phyloP scores from a whole-genome alignment of 2,888 invertebrate species.

The Euzophera pinguis region DNA sequence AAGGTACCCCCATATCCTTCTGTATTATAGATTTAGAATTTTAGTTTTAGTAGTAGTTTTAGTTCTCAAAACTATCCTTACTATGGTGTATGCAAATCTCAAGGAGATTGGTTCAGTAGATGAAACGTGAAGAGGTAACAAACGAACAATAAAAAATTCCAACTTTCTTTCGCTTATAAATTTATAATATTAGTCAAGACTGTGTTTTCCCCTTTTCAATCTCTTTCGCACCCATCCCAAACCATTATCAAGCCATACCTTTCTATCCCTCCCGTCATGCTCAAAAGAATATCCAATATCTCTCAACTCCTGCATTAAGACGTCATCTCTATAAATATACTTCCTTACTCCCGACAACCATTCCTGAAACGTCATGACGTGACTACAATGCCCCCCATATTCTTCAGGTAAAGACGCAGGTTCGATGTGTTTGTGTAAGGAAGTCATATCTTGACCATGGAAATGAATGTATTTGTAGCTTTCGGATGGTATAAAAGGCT shows the following conservation, averaged over 20 bases:
- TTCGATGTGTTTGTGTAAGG: not conserved
- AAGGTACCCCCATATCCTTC: too few relatives aligned
- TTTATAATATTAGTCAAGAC: too few relatives aligned
- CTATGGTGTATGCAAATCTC: too few relatives aligned
- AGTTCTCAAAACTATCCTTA: too few relatives aligned
- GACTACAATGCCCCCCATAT: not conserved
- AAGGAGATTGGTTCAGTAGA: too few relatives aligned
- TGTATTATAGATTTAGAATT: too few relatives aligned
- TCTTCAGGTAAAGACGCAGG: not conserved
- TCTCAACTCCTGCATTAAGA: not conserved
- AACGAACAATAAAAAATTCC: too few relatives aligned
- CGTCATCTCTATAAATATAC: not conserved
- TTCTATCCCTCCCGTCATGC: not conserved
- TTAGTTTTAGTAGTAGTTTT: too few relatives aligned
- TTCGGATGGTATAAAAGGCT: not conserved
- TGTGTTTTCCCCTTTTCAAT: not conserved
- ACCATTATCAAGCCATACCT: not conserved
- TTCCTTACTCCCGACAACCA: not conserved
- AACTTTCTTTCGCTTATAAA: too few relatives aligned
- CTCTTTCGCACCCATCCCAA: not conserved
- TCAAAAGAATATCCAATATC: not conserved
- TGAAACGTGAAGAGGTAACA: too few relatives aligned
- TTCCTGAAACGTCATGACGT: too few relatives aligned
- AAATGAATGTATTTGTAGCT: not conserved
- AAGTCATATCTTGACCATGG: not conserved